Conservation (phyloP, 2,888 invertebrate genomes). For the Cosmia trapezina region DNA sequence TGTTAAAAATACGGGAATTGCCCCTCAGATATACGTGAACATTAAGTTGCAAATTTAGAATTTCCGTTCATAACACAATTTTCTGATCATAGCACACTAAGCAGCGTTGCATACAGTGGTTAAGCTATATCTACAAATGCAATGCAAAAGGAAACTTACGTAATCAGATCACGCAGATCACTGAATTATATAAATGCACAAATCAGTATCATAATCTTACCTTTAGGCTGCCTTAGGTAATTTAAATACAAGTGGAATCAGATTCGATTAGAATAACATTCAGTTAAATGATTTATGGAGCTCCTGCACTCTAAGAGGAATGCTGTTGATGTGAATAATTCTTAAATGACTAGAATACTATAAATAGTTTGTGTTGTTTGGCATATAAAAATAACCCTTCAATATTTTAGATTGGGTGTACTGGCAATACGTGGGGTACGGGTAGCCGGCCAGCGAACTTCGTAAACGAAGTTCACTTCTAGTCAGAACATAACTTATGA, state of each 20-base stretch:
- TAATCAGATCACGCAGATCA: constrained; percentile 23
- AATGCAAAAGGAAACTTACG: constrained; percentile 13
- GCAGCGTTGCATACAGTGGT: constrained; percentile 5
- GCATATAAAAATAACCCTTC: too few relatives aligned
- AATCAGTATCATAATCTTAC: constrained; percentile 9
- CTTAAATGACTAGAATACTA: background rate
- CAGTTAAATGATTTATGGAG: constrained; percentile 8
- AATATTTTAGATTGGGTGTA: background rate
- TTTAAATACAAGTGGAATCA: constrained; percentile 5
- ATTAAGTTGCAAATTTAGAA: constrained; percentile 13
- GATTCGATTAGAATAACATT: constrained; percentile 4
- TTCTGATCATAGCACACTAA: background rate
- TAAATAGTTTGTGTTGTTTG: background rate
- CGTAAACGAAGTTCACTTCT: too few relatives aligned
- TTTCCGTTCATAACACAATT: constrained; percentile 26
- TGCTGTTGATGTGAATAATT: background rate
- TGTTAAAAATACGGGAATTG: too few relatives aligned
- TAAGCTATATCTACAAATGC: background rate
- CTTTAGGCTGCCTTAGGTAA: background rate
- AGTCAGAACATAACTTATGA: background rate
- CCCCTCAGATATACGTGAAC: background rate
- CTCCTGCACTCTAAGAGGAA: constrained; percentile 4
- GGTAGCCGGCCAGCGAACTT: too few relatives aligned
- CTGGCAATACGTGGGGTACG: background rate
- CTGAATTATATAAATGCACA: constrained; percentile 6